These are phyloP conservation scores for Cephus pygmeus DNA, from an alignment of 2,888 invertebrate genomes.

Conservation along the genomic window DNA sequence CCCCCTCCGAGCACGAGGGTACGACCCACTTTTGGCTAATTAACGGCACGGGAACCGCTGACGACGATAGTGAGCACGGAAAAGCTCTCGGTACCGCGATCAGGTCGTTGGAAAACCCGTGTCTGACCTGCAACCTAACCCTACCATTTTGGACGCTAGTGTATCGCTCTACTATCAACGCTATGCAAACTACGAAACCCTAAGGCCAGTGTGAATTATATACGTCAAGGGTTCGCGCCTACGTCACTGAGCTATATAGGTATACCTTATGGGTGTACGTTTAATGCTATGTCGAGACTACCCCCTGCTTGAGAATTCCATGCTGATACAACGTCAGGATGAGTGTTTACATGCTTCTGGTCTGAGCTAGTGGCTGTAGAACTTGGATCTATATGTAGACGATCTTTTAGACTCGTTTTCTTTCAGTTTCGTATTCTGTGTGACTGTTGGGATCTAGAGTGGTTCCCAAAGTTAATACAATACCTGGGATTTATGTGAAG, in stretches of 20 bases:
- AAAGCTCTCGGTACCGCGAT: not conserved
- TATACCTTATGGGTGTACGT: not conserved
- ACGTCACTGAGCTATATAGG: not conserved
- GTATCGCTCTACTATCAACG: not conserved
- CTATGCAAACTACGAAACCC: not conserved
- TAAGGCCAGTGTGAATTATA: not conserved
- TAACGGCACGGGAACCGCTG: not conserved
- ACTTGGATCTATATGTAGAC: not conserved
- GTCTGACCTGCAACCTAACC: not conserved
- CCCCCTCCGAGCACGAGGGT: not conserved
- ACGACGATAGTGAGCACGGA: not conserved
- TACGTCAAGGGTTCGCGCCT: not conserved
- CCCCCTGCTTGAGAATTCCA: not conserved
- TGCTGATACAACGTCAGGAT: not conserved
- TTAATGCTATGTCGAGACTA: not conserved
- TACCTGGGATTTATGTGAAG: not conserved
- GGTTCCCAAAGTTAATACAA: not conserved
- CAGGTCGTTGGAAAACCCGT: not conserved
- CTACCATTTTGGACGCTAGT: not conserved
- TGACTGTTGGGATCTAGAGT: not conserved
- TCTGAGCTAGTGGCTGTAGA: not conserved
- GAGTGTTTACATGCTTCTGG: not conserved
- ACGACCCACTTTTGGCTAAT: not conserved
- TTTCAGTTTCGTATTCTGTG: not conserved
- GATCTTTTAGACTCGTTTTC: not conserved